Evolutionary conservation across 2,888 invertebrate species (phyloP).

Genomic region (Nemurella pictetii): DNA sequence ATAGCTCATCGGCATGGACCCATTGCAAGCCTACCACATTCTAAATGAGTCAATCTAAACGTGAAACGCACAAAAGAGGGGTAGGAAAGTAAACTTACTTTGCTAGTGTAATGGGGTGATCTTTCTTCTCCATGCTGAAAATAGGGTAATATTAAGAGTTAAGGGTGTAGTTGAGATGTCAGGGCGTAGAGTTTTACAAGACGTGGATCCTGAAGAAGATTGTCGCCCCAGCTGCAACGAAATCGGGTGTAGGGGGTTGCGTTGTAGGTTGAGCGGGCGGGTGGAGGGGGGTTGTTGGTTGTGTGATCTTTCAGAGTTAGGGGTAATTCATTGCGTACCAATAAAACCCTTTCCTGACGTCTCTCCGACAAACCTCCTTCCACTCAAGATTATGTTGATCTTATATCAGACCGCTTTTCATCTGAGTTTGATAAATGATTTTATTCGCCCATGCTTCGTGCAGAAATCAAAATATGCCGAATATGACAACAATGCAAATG

Average conservation of each 20-base stretch:
- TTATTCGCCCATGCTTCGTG: background rate
- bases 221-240: background rate
- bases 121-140: background rate
- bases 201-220: background rate
- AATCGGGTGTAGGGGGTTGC: background rate
- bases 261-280: background rate
- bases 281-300: background rate
- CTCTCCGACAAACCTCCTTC: background rate
- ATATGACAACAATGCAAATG: background rate
- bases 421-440: constrained; percentile 23
- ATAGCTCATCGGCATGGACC: background rate
- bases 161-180: background rate
- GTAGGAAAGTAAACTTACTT: background rate
- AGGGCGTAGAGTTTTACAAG: background rate
- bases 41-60: constrained; percentile 16
- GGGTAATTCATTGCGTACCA: constrained; percentile 10
- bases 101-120: background rate
- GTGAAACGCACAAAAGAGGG: background rate
- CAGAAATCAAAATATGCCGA: constrained; percentile 25
- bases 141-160: background rate
- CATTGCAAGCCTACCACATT: background rate
- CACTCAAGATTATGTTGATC: background rate
- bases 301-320: constrained; percentile 5
- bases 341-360: background rate
- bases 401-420: constrained; percentile 6